These are phyloP conservation scores for Aphidius ervi DNA, from an alignment of 1,140 invertebrate species.

Conservation along the genomic window DNA sequence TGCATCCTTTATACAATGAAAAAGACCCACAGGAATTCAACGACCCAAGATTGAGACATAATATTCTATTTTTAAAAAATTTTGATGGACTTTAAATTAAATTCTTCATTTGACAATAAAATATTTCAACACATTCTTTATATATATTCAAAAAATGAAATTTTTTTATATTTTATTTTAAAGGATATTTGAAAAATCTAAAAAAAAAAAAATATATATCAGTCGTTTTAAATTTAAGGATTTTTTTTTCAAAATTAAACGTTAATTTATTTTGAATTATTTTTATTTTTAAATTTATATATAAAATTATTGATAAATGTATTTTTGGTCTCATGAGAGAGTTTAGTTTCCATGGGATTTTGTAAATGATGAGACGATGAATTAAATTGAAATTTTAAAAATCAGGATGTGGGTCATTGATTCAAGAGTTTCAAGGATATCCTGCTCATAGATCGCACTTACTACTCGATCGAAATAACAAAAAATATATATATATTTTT, in stretches of 20 bases:
- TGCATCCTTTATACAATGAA: conserved; percentile 11
- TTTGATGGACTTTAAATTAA: too few species aligned
- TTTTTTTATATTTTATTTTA: too few species aligned
- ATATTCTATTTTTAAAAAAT: neutral
- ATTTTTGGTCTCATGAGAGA: neutral
- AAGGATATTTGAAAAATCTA: too few species aligned
- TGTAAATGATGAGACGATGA: too few species aligned
- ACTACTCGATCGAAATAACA: neutral
- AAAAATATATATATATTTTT: conserved; percentile 11
- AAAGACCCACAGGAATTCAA: conserved; percentile 11
- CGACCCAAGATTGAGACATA: neutral
- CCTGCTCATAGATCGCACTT: conserved; percentile 38
- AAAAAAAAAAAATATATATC: too few species aligned
- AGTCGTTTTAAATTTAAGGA: too few species aligned
- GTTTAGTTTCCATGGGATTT: too few species aligned
- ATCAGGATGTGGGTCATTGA: conserved; percentile 39
- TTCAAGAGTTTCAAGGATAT: conserved; percentile 40
- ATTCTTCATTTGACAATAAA: neutral
- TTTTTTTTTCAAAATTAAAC: too few species aligned
- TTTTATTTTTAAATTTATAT: too few species aligned
- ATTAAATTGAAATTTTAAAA: neutral
- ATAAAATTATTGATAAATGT: neutral
- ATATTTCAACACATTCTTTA: neutral
- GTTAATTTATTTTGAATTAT: too few species aligned
- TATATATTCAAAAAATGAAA: too few species aligned